Conservation (phyloP, 2,797 vertebrate species). For the Hozukius guyotensis region DNA sequence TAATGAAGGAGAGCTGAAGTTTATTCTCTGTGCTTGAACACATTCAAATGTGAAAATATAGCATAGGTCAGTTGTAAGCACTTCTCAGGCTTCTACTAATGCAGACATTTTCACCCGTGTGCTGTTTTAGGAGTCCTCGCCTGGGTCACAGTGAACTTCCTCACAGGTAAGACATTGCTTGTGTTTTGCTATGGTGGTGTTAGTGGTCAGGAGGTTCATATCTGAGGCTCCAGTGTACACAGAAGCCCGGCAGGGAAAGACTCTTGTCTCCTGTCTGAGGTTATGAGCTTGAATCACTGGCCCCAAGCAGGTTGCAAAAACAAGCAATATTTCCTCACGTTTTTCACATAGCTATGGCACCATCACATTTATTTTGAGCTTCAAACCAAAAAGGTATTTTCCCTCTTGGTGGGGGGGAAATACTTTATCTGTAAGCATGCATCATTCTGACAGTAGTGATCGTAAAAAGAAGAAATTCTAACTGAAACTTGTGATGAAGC, state of each 20-base stretch:
- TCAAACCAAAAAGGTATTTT: conserved; percentile 26
- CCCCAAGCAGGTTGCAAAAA: conserved; percentile 57
- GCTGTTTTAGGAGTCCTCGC: conserved; percentile 91
- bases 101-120: conserved; percentile 44
- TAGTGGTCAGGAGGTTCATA: conserved; percentile 69
- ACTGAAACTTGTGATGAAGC: conserved; percentile 15
- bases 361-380: conserved; percentile 28
- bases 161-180: conserved; percentile 91
- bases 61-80: conserved; percentile 11
- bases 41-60: conserved; percentile 17
- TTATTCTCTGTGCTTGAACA: conserved; percentile 7
- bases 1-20: conserved; percentile 26
- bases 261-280: conserved; percentile 70
- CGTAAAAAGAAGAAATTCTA: conserved; percentile 7
- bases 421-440: conserved; percentile 4
- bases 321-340: conserved; percentile 50
- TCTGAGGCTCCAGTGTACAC: conserved; percentile 74
- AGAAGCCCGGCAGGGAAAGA: conserved; percentile 57
- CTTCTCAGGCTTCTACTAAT: conserved; percentile 38
- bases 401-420: conserved; percentile 6
- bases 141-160: conserved; percentile 98
- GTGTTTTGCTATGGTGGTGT: conserved; percentile 76
- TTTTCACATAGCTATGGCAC: conserved; percentile 28
- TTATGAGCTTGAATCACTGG: conserved; percentile 58
- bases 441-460: conserved; percentile 1